These are phyloP conservation scores for Zaprionus lachaisei DNA, from an alignment of 1,140 invertebrate genomes.

Conservation along the genomic window DNA sequence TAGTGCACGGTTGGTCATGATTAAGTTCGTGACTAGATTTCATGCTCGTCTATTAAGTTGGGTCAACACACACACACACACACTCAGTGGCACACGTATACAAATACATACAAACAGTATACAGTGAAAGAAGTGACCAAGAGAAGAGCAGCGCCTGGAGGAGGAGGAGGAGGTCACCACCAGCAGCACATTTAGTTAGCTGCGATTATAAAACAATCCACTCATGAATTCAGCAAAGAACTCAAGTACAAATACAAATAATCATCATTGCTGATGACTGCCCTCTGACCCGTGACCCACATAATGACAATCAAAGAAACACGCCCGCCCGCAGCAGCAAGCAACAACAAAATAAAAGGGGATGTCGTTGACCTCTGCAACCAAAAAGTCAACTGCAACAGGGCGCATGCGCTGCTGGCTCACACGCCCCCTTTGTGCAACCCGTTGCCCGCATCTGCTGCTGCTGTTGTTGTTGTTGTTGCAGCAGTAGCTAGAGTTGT, in stretches of 20 bases:
- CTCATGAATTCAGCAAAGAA: constrained; percentile 12
- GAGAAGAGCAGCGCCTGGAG: constrained; percentile 39
- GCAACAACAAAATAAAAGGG: constrained; percentile 4
- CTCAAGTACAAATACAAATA: constrained; percentile 1
- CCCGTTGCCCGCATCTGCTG: constrained; percentile 56
- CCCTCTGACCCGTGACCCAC: constrained; percentile 77
- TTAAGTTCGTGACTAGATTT: constrained; percentile 85
- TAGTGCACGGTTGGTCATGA: constrained; percentile 85
- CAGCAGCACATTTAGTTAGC: constrained; percentile 21
- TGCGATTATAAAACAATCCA: constrained; percentile 18
- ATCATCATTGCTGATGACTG: constrained; percentile 31
- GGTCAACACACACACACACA: constrained; percentile 73
- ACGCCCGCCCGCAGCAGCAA: constrained; percentile 55
- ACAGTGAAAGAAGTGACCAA: constrained; percentile 13
- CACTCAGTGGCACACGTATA: constrained; percentile 19
- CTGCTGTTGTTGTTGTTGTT: constrained; percentile 21
- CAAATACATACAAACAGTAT: constrained; percentile 25
- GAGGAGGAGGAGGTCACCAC: constrained; percentile 24
- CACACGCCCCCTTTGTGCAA: constrained; percentile 40
- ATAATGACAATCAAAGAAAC: constrained; percentile 55
- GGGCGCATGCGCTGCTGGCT: constrained; percentile 43
- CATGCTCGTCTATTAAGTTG: constrained; percentile 85
- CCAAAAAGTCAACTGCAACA: constrained; percentile 32
- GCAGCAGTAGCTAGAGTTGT: constrained; percentile 36
- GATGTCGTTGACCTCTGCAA: constrained; percentile 66